Evolutionary conservation across 64 coral and sea anemone species (phyloP), one percentile per base, ranked within the genome.

Genomic region (Stichodactyla helianthus): DNA sequence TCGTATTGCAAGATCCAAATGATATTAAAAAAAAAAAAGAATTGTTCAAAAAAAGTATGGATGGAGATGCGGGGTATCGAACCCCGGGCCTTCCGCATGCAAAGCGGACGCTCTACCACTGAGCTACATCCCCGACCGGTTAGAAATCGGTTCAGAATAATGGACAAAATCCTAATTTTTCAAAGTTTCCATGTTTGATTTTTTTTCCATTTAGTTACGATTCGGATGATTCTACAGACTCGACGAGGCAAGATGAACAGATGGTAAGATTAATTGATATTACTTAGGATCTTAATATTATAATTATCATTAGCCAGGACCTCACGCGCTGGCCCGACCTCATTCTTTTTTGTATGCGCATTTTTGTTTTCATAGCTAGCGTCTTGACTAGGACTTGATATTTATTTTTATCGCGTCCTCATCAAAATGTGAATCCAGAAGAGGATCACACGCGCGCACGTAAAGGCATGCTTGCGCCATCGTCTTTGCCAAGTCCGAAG

Each of bases 201-300:
- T 65, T 6, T 64, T 65, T 65, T n/a, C 22, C 22, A n/a, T 65
- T 65, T 65, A 98, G 95, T 85, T 98, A 89, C 65, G 92, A 91
- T 68, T 94, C 89, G 20, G 95, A 98, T 71, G 87, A 98, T 22
- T 94, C 89, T 1, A 82, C 23, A 19, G 93, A 94, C 51, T 52
- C 13, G 17, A 67, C 55, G 51, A 89, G 76, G 25, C 96, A 95
- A 81, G 96, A 98, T 81, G 93, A 92, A 28, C 96, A 98, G 71
- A 98, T 98, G 96, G 96, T 92, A 81, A 71, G 67, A 26, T 22
- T 71, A 58, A 9, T 11, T 58, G 14, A 11, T 58, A 15, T 11
- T 11, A 11, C 55, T 58, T 0, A 58, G 8, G 14, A 58, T 11
- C 55, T 9, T 58, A 44, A 44, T 44, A 44, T 44, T 44, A 44